Evolutionary conservation across 2,113 vertebrate species (phyloP).

Genomic region (Nyctibius bracteatus): DNA sequence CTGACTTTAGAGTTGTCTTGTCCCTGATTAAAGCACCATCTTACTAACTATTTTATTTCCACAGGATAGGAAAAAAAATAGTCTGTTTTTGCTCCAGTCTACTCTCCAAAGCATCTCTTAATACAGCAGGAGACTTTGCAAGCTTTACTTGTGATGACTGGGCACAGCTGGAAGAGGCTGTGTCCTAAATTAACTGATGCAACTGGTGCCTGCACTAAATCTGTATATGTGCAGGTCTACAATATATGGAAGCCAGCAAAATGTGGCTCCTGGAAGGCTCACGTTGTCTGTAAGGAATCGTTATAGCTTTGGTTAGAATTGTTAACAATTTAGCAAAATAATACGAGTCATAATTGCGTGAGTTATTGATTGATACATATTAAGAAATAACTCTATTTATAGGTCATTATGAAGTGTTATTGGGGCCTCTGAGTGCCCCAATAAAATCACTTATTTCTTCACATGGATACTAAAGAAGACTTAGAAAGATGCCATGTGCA

Average conservation of each 20-base stretch:
- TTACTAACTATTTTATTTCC: background rate
- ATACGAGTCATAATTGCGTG: conserved; percentile 34
- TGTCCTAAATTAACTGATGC: background rate
- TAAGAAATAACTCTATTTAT: conserved; percentile 43
- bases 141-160: background rate
- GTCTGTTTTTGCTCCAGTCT: background rate
- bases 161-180: background rate
- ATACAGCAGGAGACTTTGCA: background rate
- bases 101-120: background rate
- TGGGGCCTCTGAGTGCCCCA: conserved; percentile 38
- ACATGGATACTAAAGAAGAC: conserved; percentile 69
- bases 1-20: background rate
- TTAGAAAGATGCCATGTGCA: conserved; percentile 74
- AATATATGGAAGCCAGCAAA: conserved; percentile 4
- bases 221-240: background rate
- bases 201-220: conserved; percentile 9
- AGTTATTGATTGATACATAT: conserved; percentile 35
- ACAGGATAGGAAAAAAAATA: background rate
- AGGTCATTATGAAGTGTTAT: conserved; percentile 44
- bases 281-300: conserved; percentile 32
- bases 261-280: conserved; percentile 25
- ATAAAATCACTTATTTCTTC: conserved; percentile 61
- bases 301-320: conserved; percentile 48
- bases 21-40: conserved; percentile 3
- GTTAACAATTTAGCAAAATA: conserved; percentile 56